A percentile compares a stretch with the other conserved stretches of the same genome.
Evolutionary conservation across 1,140 invertebrate genomes (phyloP).

Genomic region (Oedothorax gibbosus): DNA sequence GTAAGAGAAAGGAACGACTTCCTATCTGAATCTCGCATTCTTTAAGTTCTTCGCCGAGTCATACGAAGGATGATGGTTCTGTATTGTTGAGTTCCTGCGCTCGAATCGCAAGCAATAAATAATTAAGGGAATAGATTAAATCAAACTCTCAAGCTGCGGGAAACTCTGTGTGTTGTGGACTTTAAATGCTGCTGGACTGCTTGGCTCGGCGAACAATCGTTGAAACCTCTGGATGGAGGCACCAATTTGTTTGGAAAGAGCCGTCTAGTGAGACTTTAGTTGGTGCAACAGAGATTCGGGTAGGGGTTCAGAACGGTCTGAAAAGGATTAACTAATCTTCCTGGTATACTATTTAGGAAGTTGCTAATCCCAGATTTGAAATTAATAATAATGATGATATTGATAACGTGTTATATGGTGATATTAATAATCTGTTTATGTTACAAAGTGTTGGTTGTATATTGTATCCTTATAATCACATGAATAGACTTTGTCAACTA

Average conservation of each 20-base stretch:
- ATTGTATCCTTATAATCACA: slow-evolving; percentile 58
- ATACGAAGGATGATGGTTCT: neutral
- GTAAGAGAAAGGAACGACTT: neutral
- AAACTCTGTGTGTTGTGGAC: slow-evolving; percentile 15
- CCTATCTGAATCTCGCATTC: slow-evolving; percentile 3
- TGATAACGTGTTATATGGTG: slow-evolving; percentile 47
- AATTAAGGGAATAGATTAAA: slow-evolving; percentile 34
- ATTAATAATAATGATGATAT: neutral
- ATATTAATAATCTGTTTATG: slow-evolving; percentile 57
- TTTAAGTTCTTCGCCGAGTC: slow-evolving; percentile 17
- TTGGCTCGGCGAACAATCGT: neutral
- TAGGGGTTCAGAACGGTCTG: neutral
- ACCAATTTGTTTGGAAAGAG: neutral
- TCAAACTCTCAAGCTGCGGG: slow-evolving; percentile 33
- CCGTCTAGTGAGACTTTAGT: neutral
- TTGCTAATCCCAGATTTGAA: neutral
- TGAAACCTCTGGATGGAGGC: slow-evolving; percentile 8
- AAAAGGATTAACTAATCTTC: neutral
- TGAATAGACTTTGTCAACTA: slow-evolving; percentile 42
- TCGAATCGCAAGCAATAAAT: slow-evolving; percentile 56
- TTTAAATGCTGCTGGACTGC: neutral
- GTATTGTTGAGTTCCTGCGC: slow-evolving; percentile 24
- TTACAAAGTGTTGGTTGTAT: slow-evolving; percentile 58
- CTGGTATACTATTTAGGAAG: neutral
- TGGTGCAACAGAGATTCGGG: slow-evolving; percentile 1